A percentile compares a stretch with the other conserved stretches of the same genome.
phyloP scores from a whole-genome alignment of 2,888 invertebrate genomes.

The Cremastobaeus sp. region DNA sequence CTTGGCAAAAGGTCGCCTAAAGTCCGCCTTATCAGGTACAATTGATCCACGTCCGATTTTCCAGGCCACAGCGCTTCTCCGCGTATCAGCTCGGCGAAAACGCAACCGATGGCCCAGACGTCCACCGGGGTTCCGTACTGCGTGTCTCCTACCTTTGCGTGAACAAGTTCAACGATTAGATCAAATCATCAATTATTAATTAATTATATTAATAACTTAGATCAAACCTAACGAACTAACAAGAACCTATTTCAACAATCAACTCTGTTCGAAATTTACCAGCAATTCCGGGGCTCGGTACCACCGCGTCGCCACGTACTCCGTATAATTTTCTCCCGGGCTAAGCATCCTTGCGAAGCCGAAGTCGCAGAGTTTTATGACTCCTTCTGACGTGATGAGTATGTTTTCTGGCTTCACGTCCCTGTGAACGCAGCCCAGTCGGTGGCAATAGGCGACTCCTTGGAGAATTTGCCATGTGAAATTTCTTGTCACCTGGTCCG shows the following conservation, averaged over 20 bases:
- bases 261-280: conserved; percentile 62
- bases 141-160: conserved; percentile 97
- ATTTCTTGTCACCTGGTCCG: conserved; percentile 92
- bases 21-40: conserved; percentile 96
- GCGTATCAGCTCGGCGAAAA: conserved; percentile 90
- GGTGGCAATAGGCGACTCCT: conserved; percentile 97
- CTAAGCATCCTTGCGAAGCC: conserved; percentile 98
- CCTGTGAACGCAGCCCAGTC: conserved; percentile 96
- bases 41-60: conserved; percentile 98
- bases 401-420: conserved; percentile 99
- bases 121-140: conserved; percentile 95
- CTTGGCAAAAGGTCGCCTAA: conserved; percentile 95
- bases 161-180: too few species aligned
- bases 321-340: conserved; percentile 98
- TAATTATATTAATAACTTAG: too few species aligned
- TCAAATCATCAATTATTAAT: too few species aligned
- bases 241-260: background rate
- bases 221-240: too few species aligned
- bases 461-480: conserved; percentile 97
- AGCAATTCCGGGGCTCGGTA: conserved; percentile 97
- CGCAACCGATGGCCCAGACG: conserved; percentile 98
- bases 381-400: conserved; percentile 92
- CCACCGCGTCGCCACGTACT: conserved; percentile 99
- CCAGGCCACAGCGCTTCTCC: conserved; percentile 99
- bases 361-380: conserved; percentile 98